Evolutionary conservation across 2,888 invertebrate species (phyloP).

Genomic region (Danaus chrysippus): DNA sequence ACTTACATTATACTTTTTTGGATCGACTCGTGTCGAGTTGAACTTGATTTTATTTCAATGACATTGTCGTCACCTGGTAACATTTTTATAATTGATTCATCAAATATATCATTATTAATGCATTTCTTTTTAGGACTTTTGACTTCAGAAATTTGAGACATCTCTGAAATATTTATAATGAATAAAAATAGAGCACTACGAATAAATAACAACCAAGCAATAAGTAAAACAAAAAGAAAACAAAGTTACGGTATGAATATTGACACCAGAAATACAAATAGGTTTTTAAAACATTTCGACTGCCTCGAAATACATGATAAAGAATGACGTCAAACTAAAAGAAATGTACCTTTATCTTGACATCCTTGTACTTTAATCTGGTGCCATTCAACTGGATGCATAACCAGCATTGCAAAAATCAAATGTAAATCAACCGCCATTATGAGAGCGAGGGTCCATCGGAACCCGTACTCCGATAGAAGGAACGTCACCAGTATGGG

Average conservation of each 20-base stretch:
- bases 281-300: too few relatives aligned
- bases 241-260: background rate
- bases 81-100: slow-evolving; percentile 63
- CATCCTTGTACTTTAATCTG: slow-evolving; percentile 55
- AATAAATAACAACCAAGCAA: background rate
- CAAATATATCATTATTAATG: slow-evolving; percentile 44
- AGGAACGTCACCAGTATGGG: slow-evolving; percentile 82
- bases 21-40: slow-evolving; percentile 52
- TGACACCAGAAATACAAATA: too few relatives aligned
- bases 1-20: slow-evolving; percentile 70
- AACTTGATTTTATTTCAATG: slow-evolving; percentile 42
- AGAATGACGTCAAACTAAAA: slow-evolving; percentile 3
- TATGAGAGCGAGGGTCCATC: slow-evolving; percentile 83
- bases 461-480: slow-evolving; percentile 82
- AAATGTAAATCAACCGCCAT: slow-evolving; percentile 83
- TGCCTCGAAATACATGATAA: background rate
- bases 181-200: background rate
- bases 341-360: slow-evolving; percentile 40
- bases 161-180: slow-evolving; percentile 42
- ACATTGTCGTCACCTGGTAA: slow-evolving; percentile 56
- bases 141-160: slow-evolving; percentile 35
- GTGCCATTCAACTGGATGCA: slow-evolving; percentile 88
- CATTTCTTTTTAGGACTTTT: slow-evolving; percentile 38
- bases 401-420: slow-evolving; percentile 83
- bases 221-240: background rate